phyloP scores from a whole-genome alignment of 37 sponge, comb jelly and placozoan genomes.

The Crambe crambe region DNA sequence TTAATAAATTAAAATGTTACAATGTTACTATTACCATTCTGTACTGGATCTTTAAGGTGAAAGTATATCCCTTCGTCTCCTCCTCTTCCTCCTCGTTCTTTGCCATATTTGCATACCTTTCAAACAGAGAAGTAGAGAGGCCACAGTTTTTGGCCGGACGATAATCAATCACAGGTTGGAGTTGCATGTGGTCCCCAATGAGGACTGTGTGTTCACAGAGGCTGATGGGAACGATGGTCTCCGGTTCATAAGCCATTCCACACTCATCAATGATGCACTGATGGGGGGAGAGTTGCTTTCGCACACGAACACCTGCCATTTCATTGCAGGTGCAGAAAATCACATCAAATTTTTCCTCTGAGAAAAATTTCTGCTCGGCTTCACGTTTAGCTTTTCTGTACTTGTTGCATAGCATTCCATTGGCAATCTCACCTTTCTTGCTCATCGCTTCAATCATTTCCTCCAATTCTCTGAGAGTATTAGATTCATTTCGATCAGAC shows the following conservation, averaged over 20 bases:
- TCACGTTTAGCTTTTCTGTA: neutral
- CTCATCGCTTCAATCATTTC: slow-evolving; percentile 6
- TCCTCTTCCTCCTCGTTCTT: neutral
- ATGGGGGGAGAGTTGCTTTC: slow-evolving; percentile 7
- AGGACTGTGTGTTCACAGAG: slow-evolving; percentile 71
- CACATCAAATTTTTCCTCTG: slow-evolving; percentile 33
- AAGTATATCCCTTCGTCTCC: neutral
- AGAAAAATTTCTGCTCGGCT: slow-evolving; percentile 32
- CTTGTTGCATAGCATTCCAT: neutral
- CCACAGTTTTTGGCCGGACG: slow-evolving; percentile 53
- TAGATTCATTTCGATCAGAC: neutral
- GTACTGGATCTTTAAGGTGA: slow-evolving; percentile 55
- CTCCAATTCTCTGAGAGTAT: slow-evolving; percentile 48
- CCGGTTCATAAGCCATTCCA: slow-evolving; percentile 82
- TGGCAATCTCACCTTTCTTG: slow-evolving; percentile 1
- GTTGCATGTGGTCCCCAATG: slow-evolving; percentile 77
- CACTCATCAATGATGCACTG: slow-evolving; percentile 81
- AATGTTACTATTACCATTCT: slow-evolving; percentile 85
- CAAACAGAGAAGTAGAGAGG: slow-evolving; percentile 65
- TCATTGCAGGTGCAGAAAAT: slow-evolving; percentile 79
- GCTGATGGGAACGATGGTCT: slow-evolving; percentile 61
- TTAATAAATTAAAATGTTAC: neutral
- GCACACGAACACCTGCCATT: slow-evolving; percentile 40
- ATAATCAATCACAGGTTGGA: slow-evolving; percentile 65
- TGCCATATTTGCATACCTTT: slow-evolving; percentile 71